A percentile compares a stretch with the other conserved stretches of the same genome.
Conservation (phyloP, 2,888 invertebrate genomes). For the Coleophora deauratella region DNA sequence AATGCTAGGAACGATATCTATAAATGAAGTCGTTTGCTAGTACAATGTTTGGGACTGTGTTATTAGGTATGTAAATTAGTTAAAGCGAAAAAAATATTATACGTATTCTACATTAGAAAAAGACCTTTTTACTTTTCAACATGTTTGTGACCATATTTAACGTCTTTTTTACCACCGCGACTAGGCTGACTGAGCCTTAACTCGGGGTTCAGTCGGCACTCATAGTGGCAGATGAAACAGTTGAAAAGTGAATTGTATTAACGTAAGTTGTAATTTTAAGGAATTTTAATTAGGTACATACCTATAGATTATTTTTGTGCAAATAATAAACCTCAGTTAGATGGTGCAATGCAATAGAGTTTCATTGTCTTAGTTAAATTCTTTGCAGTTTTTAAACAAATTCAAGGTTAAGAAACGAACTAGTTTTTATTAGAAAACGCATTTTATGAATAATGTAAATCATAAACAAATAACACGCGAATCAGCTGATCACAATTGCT, state of each 20-base stretch:
- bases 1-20: too few species aligned
- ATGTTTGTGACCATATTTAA: slow-evolving; percentile 49
- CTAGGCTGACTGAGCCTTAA: too few species aligned
- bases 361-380: slow-evolving; percentile 24
- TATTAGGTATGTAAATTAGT: slow-evolving; percentile 50
- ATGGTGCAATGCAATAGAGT: slow-evolving; percentile 40
- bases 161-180: too few species aligned
- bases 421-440: too few species aligned
- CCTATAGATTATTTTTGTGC: slow-evolving; percentile 69
- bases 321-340: slow-evolving; percentile 66
- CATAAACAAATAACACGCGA: too few species aligned
- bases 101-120: slow-evolving; percentile 37
- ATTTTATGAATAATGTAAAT: too few species aligned
- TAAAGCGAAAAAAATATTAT: slow-evolving; percentile 33
- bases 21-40: too few species aligned
- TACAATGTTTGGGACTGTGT: slow-evolving; percentile 59
- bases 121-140: slow-evolving; percentile 67
- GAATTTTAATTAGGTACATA: slow-evolving; percentile 63
- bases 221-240: slow-evolving; percentile 53
- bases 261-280: slow-evolving; percentile 60
- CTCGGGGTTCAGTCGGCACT: too few species aligned
- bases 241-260: slow-evolving; percentile 66
- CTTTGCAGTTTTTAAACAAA: neutral
- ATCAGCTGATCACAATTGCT: too few species aligned
- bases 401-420: too few species aligned